These are phyloP conservation scores for Galbula dea DNA, from an alignment of 2,113 vertebrate species.

Conservation along the genomic window DNA sequence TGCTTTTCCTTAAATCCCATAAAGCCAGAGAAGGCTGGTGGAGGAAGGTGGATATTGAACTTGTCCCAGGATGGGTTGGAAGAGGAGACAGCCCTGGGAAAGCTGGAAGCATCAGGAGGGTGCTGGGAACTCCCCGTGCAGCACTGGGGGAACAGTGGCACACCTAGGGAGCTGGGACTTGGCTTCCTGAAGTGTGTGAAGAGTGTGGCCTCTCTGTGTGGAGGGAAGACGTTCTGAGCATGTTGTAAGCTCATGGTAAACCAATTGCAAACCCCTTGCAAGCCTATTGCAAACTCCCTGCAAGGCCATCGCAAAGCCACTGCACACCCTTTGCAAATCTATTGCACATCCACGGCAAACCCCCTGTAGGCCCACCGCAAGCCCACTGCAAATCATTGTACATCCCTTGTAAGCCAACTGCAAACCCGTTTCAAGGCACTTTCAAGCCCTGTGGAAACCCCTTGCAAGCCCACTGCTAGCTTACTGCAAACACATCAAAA, in stretches of 20 bases:
- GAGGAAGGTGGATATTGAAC: background rate
- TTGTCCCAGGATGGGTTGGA: background rate
- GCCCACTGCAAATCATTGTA: accelerated
- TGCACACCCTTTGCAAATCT: no score
- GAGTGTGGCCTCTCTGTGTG: no score
- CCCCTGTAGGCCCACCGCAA: background rate
- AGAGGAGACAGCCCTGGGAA: background rate
- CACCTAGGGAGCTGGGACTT: accelerated
- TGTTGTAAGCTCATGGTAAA: background rate
- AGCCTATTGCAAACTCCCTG: no score
- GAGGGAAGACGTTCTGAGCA: background rate
- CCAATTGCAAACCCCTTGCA: background rate
- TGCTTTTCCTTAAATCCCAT: background rate
- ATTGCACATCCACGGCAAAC: no score
- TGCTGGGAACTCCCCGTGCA: accelerated
- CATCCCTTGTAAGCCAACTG: accelerated
- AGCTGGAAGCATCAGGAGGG: accelerated
- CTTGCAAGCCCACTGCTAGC: no score
- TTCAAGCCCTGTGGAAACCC: background rate
- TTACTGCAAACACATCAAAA: background rate
- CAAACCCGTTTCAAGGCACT: background rate
- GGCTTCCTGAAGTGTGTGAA: background rate
- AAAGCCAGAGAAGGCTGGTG: no score
- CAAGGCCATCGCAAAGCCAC: no score
- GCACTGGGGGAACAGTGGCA: background rate